A percentile compares a stretch with the other conserved stretches of the same genome.
These are phyloP conservation scores for Poicephalus meyeri DNA, from an alignment of 2,113 vertebrate genomes.

Conservation along the genomic window DNA sequence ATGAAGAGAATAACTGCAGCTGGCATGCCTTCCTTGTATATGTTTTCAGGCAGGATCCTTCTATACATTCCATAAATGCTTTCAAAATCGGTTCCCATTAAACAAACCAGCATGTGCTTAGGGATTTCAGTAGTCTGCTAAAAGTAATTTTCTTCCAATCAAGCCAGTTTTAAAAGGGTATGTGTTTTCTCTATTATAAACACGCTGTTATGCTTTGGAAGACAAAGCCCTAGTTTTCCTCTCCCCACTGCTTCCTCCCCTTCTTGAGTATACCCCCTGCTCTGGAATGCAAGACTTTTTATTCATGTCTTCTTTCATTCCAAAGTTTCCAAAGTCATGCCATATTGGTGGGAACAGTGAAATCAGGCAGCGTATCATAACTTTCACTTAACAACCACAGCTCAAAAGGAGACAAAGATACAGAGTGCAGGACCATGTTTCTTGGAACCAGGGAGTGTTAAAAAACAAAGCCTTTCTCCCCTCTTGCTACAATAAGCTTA, in stretches of 20 bases:
- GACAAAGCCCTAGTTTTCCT: constrained; percentile 27
- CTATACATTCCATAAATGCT: constrained; percentile 71
- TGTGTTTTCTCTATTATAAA: constrained; percentile 52
- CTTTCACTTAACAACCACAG: constrained; percentile 12
- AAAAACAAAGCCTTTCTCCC: background rate
- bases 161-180: constrained; percentile 55
- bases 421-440: background rate
- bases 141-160: constrained; percentile 65
- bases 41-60: constrained; percentile 51
- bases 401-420: background rate
- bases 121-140: constrained; percentile 60
- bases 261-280: constrained; percentile 10
- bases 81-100: constrained; percentile 68
- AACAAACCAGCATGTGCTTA: constrained; percentile 61
- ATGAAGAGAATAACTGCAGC: constrained; percentile 57
- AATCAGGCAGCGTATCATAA: background rate
- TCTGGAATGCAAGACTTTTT: constrained; percentile 49
- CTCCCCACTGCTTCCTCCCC: background rate
- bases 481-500: background rate
- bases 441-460: background rate
- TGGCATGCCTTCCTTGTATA: constrained; percentile 48
- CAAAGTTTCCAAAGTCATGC: constrained; percentile 17
- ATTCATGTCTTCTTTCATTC: constrained; percentile 48
- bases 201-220: constrained; percentile 7
- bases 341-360: constrained; percentile 26